phyloP scores from a whole-genome alignment of 2,113 vertebrate species.

The Amazona vittata region DNA sequence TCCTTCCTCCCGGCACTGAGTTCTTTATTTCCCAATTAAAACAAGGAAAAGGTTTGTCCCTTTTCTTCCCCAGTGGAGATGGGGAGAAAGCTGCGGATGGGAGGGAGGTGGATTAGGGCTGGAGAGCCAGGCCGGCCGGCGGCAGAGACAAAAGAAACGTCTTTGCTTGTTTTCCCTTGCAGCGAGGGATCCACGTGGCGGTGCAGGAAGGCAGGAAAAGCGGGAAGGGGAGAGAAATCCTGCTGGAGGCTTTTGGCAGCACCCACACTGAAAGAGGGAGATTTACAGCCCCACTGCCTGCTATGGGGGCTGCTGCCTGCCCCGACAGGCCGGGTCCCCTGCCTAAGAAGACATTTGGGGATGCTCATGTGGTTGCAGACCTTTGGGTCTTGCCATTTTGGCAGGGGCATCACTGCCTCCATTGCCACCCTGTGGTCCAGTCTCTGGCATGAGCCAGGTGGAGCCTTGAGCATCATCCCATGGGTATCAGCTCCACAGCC shows the following conservation, averaged over 20 bases:
- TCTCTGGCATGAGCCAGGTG: rapidly evolving
- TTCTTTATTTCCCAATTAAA: neutral
- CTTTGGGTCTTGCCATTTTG: neutral
- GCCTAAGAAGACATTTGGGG: rapidly evolving
- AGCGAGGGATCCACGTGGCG: neutral
- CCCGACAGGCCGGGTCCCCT: rapidly evolving
- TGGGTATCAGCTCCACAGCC: neutral
- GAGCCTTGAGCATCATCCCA: neutral
- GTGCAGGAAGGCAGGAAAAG: neutral
- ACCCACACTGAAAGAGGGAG: rapidly evolving
- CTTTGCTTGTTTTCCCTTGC: neutral
- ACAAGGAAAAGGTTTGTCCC: neutral
- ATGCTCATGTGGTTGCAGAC: rapidly evolving
- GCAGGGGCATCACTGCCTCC: neutral
- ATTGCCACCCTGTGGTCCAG: neutral
- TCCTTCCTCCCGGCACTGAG: neutral
- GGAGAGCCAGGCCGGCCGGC: neutral
- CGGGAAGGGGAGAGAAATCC: neutral
- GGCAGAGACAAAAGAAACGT: constrained; percentile 11
- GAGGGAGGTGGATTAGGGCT: neutral
- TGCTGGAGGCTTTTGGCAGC: neutral
- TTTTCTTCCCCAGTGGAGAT: neutral
- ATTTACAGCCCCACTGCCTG: neutral
- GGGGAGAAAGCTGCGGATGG: neutral
- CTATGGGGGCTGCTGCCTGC: neutral